phyloP scores from a whole-genome alignment of 1,140 invertebrate genomes.

The Aphis gossypii region DNA sequence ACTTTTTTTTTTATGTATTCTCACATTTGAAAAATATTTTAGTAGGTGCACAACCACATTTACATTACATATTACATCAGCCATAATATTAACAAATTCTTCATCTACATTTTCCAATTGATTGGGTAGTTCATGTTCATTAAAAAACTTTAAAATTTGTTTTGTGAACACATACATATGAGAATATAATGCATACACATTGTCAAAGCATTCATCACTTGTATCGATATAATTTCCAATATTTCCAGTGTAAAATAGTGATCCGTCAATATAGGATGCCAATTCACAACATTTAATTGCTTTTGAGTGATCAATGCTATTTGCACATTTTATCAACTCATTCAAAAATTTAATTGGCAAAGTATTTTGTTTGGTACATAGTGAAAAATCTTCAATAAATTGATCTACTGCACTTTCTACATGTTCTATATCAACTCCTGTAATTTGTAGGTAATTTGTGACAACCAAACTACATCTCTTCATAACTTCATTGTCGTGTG shows the following conservation, averaged over 20 bases:
- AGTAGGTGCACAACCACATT: conserved; percentile 17
- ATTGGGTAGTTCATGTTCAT: not conserved
- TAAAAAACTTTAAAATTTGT: conserved; percentile 37
- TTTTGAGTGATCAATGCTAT: conserved; percentile 23
- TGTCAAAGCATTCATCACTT: conserved; percentile 9
- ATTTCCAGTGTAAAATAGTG: conserved; percentile 41
- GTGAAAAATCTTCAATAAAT: conserved; percentile 40
- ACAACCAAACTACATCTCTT: conserved; percentile 41
- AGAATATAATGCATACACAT: conserved; percentile 45
- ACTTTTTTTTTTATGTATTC: not conserved
- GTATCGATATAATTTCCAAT: not conserved
- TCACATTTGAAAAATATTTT: conserved; percentile 53
- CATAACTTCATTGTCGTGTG: not conserved
- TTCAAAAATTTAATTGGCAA: conserved; percentile 3
- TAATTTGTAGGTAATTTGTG: conserved; percentile 12
- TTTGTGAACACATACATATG: conserved; percentile 46
- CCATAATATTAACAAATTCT: conserved; percentile 42
- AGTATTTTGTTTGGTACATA: not conserved
- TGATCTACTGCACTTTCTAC: conserved; percentile 53
- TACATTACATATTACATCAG: conserved; percentile 32
- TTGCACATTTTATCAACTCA: conserved; percentile 22
- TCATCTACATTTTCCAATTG: not conserved
- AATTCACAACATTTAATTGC: conserved; percentile 46
- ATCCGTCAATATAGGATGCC: conserved; percentile 33
- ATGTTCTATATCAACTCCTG: conserved; percentile 24